phyloP scores from a whole-genome alignment of 1,140 invertebrate genomes.

The Microplitis mediator region DNA sequence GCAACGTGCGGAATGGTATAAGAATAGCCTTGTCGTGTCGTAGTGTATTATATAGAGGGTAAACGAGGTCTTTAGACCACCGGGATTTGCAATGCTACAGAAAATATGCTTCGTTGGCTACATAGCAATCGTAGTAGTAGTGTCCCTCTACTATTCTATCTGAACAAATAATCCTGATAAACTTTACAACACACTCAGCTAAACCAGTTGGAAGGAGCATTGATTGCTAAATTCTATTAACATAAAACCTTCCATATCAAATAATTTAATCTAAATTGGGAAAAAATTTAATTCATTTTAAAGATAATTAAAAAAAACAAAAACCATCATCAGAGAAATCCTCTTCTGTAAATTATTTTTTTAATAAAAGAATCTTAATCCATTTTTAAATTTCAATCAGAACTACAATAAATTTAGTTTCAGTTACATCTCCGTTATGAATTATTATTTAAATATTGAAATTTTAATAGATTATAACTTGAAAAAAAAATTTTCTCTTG shows the following conservation, averaged over 20 bases:
- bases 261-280: background rate
- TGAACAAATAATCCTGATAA: constrained; percentile 3
- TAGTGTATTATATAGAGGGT: background rate
- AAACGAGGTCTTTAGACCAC: background rate
- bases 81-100: background rate
- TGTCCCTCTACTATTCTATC: background rate
- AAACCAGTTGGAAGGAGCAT: background rate
- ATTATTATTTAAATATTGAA: too few species aligned
- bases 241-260: background rate
- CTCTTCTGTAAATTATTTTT: background rate
- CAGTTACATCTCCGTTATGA: too few species aligned
- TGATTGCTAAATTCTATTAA: constrained; percentile 2
- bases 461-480: too few species aligned
- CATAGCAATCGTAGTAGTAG: background rate
- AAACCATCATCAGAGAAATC: background rate
- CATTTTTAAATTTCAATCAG: too few species aligned
- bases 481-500: too few species aligned
- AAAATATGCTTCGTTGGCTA: background rate
- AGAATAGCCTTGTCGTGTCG: too few species aligned
- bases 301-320: background rate
- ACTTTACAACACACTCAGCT: background rate
- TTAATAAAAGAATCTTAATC: too few species aligned
- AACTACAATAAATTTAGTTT: too few species aligned
- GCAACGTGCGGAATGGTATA: too few species aligned
- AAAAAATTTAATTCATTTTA: background rate